phyloP scores from a whole-genome alignment of 1,140 invertebrate species.

The Pseudomyrmex flavicornis region DNA sequence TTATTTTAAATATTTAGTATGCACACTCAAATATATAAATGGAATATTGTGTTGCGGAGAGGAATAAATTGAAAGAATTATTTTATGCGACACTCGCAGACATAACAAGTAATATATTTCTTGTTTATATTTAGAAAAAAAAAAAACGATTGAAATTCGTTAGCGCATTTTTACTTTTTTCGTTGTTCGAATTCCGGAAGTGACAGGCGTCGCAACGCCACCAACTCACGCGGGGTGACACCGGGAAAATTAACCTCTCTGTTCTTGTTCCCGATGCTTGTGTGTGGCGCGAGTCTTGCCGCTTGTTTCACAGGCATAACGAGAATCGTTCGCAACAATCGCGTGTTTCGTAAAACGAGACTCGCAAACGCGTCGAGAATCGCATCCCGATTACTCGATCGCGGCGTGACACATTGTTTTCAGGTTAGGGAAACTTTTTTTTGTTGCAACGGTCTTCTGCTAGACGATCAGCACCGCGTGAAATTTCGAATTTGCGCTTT shows the following conservation, averaged over 20 bases:
- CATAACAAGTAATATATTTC: background rate
- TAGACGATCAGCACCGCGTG: conserved; percentile 60
- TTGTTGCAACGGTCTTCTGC: conserved; percentile 66
- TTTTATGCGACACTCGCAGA: too few species aligned
- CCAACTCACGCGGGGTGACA: background rate
- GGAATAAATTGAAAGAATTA: too few species aligned
- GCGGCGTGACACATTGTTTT: background rate
- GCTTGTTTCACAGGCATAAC: too few species aligned
- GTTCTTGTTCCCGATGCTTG: background rate
- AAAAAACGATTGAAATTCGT: background rate
- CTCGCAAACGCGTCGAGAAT: background rate
- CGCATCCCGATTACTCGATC: background rate
- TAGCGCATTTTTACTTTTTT: background rate
- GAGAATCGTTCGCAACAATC: background rate
- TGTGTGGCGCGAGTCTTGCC: too few species aligned
- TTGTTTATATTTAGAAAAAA: background rate
- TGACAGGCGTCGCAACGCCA: background rate
- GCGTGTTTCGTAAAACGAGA: too few species aligned
- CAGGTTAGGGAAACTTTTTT: conserved; percentile 61
- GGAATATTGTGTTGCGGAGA: too few species aligned
- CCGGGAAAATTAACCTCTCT: conserved; percentile 66
- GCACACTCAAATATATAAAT: too few species aligned
- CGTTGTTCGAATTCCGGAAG: conserved; percentile 64
- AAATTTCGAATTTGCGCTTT: background rate
- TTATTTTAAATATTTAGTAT: too few species aligned